Evolutionary conservation across 2,888 invertebrate genomes (phyloP).

Genomic region (Formica aserva): DNA sequence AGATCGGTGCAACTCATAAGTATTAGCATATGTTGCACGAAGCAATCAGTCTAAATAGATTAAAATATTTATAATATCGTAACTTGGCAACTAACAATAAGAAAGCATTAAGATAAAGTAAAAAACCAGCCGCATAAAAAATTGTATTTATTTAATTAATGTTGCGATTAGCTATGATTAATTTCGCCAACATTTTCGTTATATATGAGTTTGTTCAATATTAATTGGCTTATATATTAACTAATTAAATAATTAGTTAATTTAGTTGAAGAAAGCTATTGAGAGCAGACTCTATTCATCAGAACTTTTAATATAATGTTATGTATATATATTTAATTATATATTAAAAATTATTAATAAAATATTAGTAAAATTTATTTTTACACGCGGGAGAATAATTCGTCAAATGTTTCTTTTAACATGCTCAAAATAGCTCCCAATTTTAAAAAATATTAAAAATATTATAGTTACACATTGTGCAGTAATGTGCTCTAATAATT

Average conservation of each 20-base stretch:
- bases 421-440: too few species aligned
- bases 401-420: background rate
- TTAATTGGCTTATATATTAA: background rate
- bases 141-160: background rate
- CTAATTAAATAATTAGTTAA: background rate
- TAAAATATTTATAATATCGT: background rate
- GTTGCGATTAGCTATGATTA: background rate
- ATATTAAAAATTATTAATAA: background rate
- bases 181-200: background rate
- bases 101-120: background rate
- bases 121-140: conserved; percentile 5
- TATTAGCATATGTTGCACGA: background rate
- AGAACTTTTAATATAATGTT: background rate
- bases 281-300: background rate
- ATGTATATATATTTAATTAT: background rate
- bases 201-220: background rate
- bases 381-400: background rate
- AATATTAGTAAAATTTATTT: background rate
- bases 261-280: background rate
- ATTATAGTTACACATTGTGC: background rate
- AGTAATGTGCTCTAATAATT: background rate
- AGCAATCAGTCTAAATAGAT: background rate
- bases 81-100: conserved; percentile 1
- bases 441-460: background rate
- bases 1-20: background rate